Evolutionary conservation across 1,140 invertebrate genomes (phyloP), one percentile per base, ranked within the genome.

Genomic region (Bombus ignitus): DNA sequence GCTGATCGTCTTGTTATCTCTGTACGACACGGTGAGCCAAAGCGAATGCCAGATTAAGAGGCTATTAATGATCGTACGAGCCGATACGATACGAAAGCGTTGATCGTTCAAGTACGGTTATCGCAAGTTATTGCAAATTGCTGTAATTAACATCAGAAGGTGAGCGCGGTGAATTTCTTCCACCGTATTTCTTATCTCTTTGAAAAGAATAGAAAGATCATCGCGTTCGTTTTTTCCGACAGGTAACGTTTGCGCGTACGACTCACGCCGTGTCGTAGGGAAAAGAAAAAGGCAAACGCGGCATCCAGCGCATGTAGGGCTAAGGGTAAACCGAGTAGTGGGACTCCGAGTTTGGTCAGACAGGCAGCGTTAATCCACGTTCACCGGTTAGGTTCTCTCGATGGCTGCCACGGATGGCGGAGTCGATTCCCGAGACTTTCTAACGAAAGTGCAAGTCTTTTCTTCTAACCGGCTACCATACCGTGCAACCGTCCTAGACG

Each of bases 391-490:
- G 71, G 71, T 73, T 62, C 70, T 44, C 71, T 44, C 66, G 74
- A 87, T 75, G 72, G 89, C 89, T 88, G 91, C 92, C 92, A 94
- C 89, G 94, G 93, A 91, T 94, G 93, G 93, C 91, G 92, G 91
- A 90, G 74, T 88, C 91, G 92, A 94, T 94, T 92, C 92, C 89
- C 91, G 87, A 81, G 87, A 94, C 94, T 95, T 95, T 95, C 94
- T 95, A 95, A 94, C 94, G 94, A 95, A 95, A 95, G 94, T 95
- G 94, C 93, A 95, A 95, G 94, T 95, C 87, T 92, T 94, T 95
- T 94, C 94, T 93, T 92, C 86, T 89, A 92, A 92, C 77, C 88
- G 88, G 91, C 92, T 85, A 71, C 80, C 66, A 47, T 71, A 77
- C 73, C 88, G 93, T 92, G 92, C 94, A 94, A 95, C 93, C 90